phyloP scores from a whole-genome alignment of 1,140 invertebrate species.

The Meloidogyne floridensis region DNA sequence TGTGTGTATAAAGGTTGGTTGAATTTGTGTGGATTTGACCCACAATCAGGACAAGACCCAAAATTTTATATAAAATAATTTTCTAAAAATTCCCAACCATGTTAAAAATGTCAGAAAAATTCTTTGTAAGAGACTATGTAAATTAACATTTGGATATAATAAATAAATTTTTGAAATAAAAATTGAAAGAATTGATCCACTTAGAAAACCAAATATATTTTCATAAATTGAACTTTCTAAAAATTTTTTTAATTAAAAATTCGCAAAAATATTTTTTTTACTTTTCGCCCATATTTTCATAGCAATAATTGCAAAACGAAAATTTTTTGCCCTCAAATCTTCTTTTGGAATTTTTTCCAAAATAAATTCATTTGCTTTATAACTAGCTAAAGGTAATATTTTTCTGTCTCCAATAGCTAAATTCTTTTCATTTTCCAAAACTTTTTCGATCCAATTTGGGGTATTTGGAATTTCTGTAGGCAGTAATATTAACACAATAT shows the following conservation, averaged over 20 bases:
- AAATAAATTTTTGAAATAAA: constrained; percentile 1
- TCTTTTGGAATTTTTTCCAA: neutral
- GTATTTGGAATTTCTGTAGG: neutral
- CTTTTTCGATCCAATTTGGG: neutral
- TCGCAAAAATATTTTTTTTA: neutral
- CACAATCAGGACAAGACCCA: too few relatives aligned
- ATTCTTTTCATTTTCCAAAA: neutral
- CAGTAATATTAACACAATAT: neutral
- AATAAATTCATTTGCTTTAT: neutral
- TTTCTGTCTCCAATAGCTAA: neutral
- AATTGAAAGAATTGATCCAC: neutral
- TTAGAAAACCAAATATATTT: constrained; percentile 4
- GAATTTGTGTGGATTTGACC: too few relatives aligned
- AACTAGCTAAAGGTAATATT: neutral
- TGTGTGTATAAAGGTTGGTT: too few relatives aligned
- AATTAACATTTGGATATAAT: constrained; percentile 6
- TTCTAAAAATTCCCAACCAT: neutral
- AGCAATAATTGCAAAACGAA: neutral
- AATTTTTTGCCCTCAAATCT: neutral
- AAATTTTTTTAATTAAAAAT: neutral
- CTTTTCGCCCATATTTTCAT: neutral
- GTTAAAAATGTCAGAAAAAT: neutral
- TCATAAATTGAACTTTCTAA: constrained; percentile 7
- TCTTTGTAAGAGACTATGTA: neutral
- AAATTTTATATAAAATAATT: neutral